A percentile compares a stretch with the other conserved stretches of the same genome.
Evolutionary conservation across 2,888 invertebrate species (phyloP).

Genomic region (Anorthoa munda): DNA sequence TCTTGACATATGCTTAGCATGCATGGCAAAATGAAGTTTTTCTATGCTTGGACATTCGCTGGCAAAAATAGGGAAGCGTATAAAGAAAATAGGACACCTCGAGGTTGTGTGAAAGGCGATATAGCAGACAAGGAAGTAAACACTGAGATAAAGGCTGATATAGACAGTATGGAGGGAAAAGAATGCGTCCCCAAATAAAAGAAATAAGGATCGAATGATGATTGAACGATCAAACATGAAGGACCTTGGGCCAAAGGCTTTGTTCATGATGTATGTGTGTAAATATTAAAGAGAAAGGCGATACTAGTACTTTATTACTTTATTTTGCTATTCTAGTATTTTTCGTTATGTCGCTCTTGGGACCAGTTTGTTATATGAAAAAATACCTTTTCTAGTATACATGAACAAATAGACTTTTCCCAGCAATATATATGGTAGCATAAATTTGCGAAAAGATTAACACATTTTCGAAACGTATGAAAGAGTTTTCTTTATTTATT

Average conservation of each 20-base stretch:
- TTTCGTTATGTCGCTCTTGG: conserved; percentile 17
- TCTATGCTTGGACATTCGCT: conserved; percentile 41
- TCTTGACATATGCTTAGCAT: conserved; percentile 50
- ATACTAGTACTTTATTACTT: conserved; percentile 3
- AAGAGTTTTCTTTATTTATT: neutral
- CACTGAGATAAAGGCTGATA: conserved; percentile 1
- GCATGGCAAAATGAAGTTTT: conserved; percentile 49
- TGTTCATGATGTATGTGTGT: conserved; percentile 3
- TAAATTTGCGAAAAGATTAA: neutral
- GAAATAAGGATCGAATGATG: conserved; percentile 3
- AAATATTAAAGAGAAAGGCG: conserved; percentile 19
- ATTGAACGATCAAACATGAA: conserved; percentile 35
- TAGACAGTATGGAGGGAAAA: conserved; percentile 2
- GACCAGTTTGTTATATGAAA: conserved; percentile 1
- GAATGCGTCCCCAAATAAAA: conserved; percentile 4
- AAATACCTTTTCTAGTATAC: too few relatives aligned
- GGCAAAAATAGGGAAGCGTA: neutral
- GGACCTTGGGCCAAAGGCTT: conserved; percentile 12
- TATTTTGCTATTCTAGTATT: conserved; percentile 4
- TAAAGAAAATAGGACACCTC: conserved; percentile 2
- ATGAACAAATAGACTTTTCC: neutral
- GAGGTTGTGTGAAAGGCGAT: conserved; percentile 9
- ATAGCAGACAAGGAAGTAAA: conserved; percentile 4
- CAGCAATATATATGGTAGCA: neutral
- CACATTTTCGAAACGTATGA: neutral